Evolutionary conservation across 2,888 invertebrate species (phyloP), one percentile per base, ranked within the genome.

Genomic region (Neoascia interrupta): DNA sequence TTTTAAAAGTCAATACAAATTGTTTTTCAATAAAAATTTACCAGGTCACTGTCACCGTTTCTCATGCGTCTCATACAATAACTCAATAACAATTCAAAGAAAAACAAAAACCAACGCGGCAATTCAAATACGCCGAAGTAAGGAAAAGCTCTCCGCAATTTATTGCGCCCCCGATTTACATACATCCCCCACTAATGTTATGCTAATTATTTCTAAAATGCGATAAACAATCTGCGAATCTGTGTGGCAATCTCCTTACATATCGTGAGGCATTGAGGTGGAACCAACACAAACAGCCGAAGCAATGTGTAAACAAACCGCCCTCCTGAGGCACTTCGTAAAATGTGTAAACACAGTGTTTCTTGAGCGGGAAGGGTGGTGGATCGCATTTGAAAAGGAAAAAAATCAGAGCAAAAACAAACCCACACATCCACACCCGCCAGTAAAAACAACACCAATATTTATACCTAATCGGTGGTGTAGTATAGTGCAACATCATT

Each of bases 221-320:
- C 51, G 51, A 63, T 63, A 63, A 63, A 63, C 63, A 63, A 63
- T 51, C 58, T 31, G 45, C 18, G 23, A 47, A 60, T 60, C 64
- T 64, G 43, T 4, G n/a, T n/a, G 34, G 8, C 39, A 53, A 64
- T 53, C 64, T 43, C 11, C 53, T 31, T 34, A 34, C 53, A 43
- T n/a, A n/a, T 41, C 19, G 53, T 31, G 43, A 51, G 34, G 43
- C 53, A 53, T 53, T 36, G 34, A 41, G 41, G 53, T 34, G 23
- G 53, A 63, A 63, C 49, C 15, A 51, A 49, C 49, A 61, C 47
- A 61, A 61, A 51, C 51, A 39, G 6, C 15, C 16, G 34, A 15
- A 63, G 61, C 63, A 18, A 28, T 37, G 51, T 51, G 63, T 63
- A 63, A 63, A 63, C 63, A 63, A 51, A 28, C 19, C 31, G 31